A percentile compares a stretch with the other conserved stretches of the same genome.
These are phyloP conservation scores for Dendrolimus houi DNA, from an alignment of 2,888 invertebrate species.

Conservation along the genomic window DNA sequence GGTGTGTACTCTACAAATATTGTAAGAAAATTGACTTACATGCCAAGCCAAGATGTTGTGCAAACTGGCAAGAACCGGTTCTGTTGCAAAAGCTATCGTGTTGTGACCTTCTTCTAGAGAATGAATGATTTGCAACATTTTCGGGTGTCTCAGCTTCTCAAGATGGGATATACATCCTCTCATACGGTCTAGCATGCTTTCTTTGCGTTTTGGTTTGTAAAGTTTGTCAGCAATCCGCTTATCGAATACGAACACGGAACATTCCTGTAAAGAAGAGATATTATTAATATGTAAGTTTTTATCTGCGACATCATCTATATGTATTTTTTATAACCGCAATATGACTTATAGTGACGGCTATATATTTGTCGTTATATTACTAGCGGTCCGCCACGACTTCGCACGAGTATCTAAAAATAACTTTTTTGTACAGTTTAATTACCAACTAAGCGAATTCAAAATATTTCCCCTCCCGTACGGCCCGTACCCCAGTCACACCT, in stretches of 20 bases:
- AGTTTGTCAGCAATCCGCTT: conserved; percentile 91
- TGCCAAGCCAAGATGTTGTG: conserved; percentile 92
- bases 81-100: conserved; percentile 95
- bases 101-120: conserved; percentile 89
- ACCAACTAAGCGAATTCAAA: too few species aligned
- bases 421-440: too few species aligned
- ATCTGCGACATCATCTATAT: too few species aligned
- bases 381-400: too few species aligned
- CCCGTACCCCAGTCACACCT: too few species aligned
- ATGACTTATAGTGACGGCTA: too few species aligned
- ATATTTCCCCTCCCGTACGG: too few species aligned
- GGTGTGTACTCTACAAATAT: conserved; percentile 4
- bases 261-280: conserved; percentile 77
- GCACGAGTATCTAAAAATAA: too few species aligned
- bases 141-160: conserved; percentile 82
- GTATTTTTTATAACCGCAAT: too few species aligned
- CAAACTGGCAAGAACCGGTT: conserved; percentile 91
- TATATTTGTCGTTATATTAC: too few species aligned
- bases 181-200: conserved; percentile 92
- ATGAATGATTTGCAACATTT: conserved; percentile 83
- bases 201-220: conserved; percentile 91
- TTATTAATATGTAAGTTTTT: too few species aligned
- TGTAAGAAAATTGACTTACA: conserved; percentile 60
- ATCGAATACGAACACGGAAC: conserved; percentile 92
- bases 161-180: conserved; percentile 86